Percentiles rank a stretch among this genome's conserved stretches.
Evolutionary conservation across 2,113 vertebrate species (phyloP).

Genomic region (Amphilophus citrinellus): DNA sequence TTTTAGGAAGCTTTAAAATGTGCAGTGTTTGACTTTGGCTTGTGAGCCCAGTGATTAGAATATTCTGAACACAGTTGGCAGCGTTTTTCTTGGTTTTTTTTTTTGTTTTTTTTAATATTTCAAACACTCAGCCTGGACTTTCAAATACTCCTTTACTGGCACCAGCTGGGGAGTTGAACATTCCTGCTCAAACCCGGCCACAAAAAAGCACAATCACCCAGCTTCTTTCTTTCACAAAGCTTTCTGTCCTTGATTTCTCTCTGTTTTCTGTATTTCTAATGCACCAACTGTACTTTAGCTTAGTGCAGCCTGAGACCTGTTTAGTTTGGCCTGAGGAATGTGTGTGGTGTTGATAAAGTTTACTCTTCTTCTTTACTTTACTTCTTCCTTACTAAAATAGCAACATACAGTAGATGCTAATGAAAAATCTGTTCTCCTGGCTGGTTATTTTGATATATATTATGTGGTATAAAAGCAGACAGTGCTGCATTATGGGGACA

Average conservation of each 20-base stretch:
- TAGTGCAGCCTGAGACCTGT: conserved; percentile 4
- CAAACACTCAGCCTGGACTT: conserved; percentile 41
- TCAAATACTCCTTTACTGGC: conserved; percentile 53
- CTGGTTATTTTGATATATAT: conserved; percentile 13
- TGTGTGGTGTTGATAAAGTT: conserved; percentile 5
- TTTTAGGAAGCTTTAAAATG: conserved; percentile 42
- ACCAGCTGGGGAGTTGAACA: conserved; percentile 39
- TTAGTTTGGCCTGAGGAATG: conserved; percentile 23
- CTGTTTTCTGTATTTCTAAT: conserved; percentile 20
- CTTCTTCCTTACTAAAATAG: conserved; percentile 13
- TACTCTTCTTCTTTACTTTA: conserved; percentile 6
- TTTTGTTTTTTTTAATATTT: conserved; percentile 13
- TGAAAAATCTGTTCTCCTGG: conserved; percentile 21
- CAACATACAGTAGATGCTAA: conserved; percentile 13
- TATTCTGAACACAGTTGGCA: conserved; percentile 41
- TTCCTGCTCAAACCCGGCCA: conserved; percentile 41
- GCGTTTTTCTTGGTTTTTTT: conserved; percentile 15
- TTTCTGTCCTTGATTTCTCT: conserved; percentile 40
- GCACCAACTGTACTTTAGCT: conserved; percentile 12
- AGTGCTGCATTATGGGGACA: conserved; percentile 23
- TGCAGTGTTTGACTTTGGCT: conserved; percentile 39
- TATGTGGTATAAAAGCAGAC: not conserved
- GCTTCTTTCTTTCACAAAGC: conserved; percentile 26
- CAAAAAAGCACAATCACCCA: conserved; percentile 13
- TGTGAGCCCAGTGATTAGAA: conserved; percentile 36